phyloP scores from a whole-genome alignment of 1,140 invertebrate species.

The Chionoecetes opilio region DNA sequence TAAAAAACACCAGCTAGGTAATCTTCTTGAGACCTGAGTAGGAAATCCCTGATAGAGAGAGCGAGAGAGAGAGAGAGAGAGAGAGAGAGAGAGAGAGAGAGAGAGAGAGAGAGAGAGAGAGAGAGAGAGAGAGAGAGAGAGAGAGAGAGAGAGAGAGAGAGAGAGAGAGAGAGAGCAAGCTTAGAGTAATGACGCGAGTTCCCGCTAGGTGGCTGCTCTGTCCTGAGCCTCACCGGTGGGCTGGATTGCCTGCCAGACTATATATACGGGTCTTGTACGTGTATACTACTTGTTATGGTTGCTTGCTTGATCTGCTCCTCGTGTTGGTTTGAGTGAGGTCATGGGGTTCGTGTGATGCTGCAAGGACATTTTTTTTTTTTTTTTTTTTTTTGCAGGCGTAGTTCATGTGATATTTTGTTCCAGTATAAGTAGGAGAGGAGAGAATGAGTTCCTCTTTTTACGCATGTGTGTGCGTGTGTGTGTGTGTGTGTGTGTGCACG shows the following conservation, averaged over 20 bases:
- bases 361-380: no score
- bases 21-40: constrained; percentile 54
- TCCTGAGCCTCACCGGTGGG: background rate
- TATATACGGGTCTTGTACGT: no score
- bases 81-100: no score
- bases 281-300: no score
- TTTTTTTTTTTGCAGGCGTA: no score
- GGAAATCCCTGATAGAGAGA: background rate
- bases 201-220: background rate
- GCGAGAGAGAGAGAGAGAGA: no score
- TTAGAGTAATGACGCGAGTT: constrained; percentile 34
- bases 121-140: no score
- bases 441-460: background rate
- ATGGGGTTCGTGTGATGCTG: background rate
- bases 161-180: constrained; percentile 4
- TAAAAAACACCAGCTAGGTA: constrained; percentile 39
- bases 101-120: no score
- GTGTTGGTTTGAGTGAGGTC: background rate
- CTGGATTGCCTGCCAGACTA: no score
- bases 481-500: background rate
- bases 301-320: no score
- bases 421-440: background rate
- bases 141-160: no score
- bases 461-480: background rate
- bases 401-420: no score